Evolutionary conservation across 2,888 invertebrate species (phyloP).

Genomic region (Lithophane semibrunnea): DNA sequence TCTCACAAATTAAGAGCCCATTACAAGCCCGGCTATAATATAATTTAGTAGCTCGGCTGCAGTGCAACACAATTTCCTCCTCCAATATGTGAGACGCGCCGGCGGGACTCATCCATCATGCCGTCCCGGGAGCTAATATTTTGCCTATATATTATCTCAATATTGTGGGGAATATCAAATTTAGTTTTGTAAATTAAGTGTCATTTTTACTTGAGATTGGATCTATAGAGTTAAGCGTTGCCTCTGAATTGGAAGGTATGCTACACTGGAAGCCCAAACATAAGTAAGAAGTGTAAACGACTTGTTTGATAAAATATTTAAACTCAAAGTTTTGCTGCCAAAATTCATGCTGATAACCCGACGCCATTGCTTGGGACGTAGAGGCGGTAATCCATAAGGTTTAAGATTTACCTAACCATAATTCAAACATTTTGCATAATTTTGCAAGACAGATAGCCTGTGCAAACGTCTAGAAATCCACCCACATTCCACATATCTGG

Average conservation of each 20-base stretch:
- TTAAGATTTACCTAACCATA: neutral
- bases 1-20: slow-evolving; percentile 22
- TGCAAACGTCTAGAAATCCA: slow-evolving; percentile 21
- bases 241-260: neutral
- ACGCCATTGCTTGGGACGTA: too few species aligned
- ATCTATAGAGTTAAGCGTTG: too few species aligned
- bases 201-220: slow-evolving; percentile 9
- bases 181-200: slow-evolving; percentile 48
- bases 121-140: slow-evolving; percentile 42
- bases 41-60: slow-evolving; percentile 22
- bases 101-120: slow-evolving; percentile 58
- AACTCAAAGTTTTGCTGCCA: neutral
- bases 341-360: neutral
- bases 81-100: slow-evolving; percentile 33
- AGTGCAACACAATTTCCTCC: slow-evolving; percentile 58
- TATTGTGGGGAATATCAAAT: slow-evolving; percentile 45
- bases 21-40: slow-evolving; percentile 34
- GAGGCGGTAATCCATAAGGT: neutral
- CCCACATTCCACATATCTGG: neutral
- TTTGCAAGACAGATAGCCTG: neutral
- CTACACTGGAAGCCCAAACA: neutral
- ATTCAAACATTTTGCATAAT: neutral
- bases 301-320: neutral
- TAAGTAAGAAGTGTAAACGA: too few species aligned
- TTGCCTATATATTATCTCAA: slow-evolving; percentile 42